phyloP scores from a whole-genome alignment of 2,888 invertebrate genomes.

The Dicyrtomina minuta region DNA sequence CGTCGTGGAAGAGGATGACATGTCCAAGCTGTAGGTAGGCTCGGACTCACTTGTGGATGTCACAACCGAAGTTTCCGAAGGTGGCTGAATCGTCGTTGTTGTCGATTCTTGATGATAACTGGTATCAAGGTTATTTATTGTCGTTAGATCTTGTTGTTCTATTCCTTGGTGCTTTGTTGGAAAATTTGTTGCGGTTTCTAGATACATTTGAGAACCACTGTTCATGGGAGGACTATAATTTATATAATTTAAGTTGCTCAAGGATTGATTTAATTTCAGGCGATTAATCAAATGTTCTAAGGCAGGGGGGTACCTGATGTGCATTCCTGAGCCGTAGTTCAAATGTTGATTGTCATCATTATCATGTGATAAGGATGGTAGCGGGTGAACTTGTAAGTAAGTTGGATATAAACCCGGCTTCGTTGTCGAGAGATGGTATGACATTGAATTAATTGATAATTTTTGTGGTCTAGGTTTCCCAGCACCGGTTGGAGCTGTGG shows the following conservation, averaged over 20 bases:
- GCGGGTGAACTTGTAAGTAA: conserved; percentile 18
- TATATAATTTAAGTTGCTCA: neutral
- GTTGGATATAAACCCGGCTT: conserved; percentile 24
- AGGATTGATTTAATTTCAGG: neutral
- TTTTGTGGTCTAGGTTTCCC: neutral
- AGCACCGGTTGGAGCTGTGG: no score
- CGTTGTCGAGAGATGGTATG: neutral
- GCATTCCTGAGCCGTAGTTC: neutral
- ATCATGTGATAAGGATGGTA: neutral
- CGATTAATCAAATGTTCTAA: neutral
- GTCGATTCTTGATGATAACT: no score
- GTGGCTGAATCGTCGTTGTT: no score
- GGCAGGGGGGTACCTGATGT: neutral
- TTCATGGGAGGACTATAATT: no score
- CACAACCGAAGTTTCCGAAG: no score
- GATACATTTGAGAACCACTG: no score
- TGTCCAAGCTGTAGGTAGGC: no score
- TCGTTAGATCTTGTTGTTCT: neutral
- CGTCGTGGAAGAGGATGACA: no score
- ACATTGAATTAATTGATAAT: no score
- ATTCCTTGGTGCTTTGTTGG: neutral
- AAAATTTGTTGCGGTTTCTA: neutral
- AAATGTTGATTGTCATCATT: neutral
- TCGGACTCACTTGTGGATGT: no score
- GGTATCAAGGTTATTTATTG: no score